Evolutionary conservation across 2,113 vertebrate genomes (phyloP), one percentile per base, ranked within the genome.

Genomic region (Callipepla squamata): DNA sequence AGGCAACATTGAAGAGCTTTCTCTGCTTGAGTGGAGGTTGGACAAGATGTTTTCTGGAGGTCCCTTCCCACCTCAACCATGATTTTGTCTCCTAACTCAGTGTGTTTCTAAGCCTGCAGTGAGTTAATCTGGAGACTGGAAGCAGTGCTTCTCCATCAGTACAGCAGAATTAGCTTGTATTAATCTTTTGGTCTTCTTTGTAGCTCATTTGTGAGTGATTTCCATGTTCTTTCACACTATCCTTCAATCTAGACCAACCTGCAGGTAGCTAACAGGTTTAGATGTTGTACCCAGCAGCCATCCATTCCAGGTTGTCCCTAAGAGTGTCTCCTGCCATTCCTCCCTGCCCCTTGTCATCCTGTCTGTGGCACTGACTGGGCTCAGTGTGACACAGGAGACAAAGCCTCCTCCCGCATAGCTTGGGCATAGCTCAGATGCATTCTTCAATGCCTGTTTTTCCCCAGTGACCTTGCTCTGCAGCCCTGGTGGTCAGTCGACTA

Each of bases 401-500:
- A 95, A 96, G 79, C 93, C 87, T 93, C 93, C 91, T 94, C 87
- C 81, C 5, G 57, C 87, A 91, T 96, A 95, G 91, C 88, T 96
- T 66, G 96, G 86, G 90, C 93, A 96, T 94, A 81, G 95, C 91
- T 96, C 90, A 95, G 88, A 88, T 3, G 1, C 94, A 95, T 96
- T 96, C 87, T 96, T 96, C 92, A 94, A 21, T 87, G 95, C 61
- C 74, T 95, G 68, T 59, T 96, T 95, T 87, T 96, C 94, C 94
- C 95, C 93, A 83, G 89, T 95, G 96, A 93, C 95, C 91, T 95
- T 96, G 66, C 81, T 80, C 89, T 61, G 26, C 87, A 76, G 90
- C 84, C 72, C 91, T 95, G 92, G 94, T 96, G 96, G 93, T 96
- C 94, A 96, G 91, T 94, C 42, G 91, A 69, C 94, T 94, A 89